Evolutionary conservation across 2,888 invertebrate species (phyloP).

Genomic region (Drosophila differens): DNA sequence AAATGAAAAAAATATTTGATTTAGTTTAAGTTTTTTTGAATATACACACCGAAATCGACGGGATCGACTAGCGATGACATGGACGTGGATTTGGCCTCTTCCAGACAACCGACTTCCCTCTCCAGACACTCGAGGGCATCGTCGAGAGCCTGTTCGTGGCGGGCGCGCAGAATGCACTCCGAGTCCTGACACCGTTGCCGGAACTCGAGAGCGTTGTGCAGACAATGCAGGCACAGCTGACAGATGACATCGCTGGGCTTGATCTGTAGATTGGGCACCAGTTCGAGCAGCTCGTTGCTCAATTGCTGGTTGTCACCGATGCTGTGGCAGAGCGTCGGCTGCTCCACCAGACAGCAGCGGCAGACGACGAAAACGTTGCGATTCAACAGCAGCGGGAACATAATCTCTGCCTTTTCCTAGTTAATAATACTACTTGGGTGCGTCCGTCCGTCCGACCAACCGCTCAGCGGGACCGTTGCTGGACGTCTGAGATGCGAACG

Average conservation of each 20-base stretch:
- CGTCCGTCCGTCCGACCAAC: slow-evolving; percentile 48
- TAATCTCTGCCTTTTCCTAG: slow-evolving; percentile 12
- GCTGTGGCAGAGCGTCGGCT: slow-evolving; percentile 65
- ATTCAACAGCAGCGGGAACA: slow-evolving; percentile 68
- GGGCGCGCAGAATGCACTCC: slow-evolving; percentile 69
- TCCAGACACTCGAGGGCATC: slow-evolving; percentile 71
- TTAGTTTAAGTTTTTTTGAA: background rate
- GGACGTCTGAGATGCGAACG: slow-evolving; percentile 59
- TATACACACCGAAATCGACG: slow-evolving; percentile 66
- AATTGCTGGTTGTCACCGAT: slow-evolving; percentile 60
- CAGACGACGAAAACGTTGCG: slow-evolving; percentile 59
- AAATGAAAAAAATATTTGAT: background rate
- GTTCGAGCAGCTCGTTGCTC: slow-evolving; percentile 55
- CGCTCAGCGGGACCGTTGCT: slow-evolving; percentile 58
- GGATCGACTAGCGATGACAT: slow-evolving; percentile 34
- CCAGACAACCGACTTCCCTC: slow-evolving; percentile 64
- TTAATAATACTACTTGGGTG: slow-evolving; percentile 39
- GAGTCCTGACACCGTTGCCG: slow-evolving; percentile 68
- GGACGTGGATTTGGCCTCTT: slow-evolving; percentile 27
- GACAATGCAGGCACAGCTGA: slow-evolving; percentile 65
- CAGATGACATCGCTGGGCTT: slow-evolving; percentile 73
- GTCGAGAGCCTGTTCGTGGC: slow-evolving; percentile 70
- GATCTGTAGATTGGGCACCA: slow-evolving; percentile 61
- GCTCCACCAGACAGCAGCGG: slow-evolving; percentile 78
- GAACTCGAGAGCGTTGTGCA: slow-evolving; percentile 73